Evolutionary conservation across 2,113 vertebrate species (phyloP).

Genomic region (Trichomycterus rosablanca): DNA sequence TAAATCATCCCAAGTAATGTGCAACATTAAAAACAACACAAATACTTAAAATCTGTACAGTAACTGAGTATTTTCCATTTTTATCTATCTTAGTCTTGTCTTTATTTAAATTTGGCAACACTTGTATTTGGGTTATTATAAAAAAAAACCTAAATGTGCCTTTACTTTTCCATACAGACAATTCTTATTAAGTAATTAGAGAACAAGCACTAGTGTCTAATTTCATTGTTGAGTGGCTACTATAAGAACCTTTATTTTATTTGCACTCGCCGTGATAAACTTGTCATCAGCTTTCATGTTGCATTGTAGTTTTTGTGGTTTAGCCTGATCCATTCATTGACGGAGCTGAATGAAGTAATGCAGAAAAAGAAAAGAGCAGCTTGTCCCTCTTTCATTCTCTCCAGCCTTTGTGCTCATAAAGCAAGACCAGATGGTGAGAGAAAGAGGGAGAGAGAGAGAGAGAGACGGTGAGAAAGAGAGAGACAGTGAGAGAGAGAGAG

Average conservation of each 20-base stretch:
- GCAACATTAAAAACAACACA: too few relatives aligned
- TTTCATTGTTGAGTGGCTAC: not conserved
- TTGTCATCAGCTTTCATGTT: slow-evolving; percentile 33
- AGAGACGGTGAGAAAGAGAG: too few relatives aligned
- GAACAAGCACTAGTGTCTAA: not conserved
- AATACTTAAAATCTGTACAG: too few relatives aligned
- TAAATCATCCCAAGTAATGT: too few relatives aligned
- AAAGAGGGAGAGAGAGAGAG: slow-evolving; percentile 28
- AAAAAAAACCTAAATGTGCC: too few relatives aligned
- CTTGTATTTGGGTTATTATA: too few relatives aligned
- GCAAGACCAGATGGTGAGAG: slow-evolving; percentile 42
- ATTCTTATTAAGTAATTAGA: not conserved
- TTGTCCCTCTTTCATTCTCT: slow-evolving; percentile 36
- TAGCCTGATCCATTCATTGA: slow-evolving; percentile 32
- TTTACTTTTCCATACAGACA: not conserved
- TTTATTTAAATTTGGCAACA: too few relatives aligned
- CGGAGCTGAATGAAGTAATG: slow-evolving; percentile 33
- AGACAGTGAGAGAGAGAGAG: not conserved
- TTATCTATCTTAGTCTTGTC: too few relatives aligned
- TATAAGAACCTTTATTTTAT: slow-evolving; percentile 23
- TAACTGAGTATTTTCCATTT: too few relatives aligned
- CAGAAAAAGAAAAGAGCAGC: slow-evolving; percentile 38
- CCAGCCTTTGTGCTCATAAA: slow-evolving; percentile 32
- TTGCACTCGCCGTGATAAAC: slow-evolving; percentile 22
- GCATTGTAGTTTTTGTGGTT: slow-evolving; percentile 21